Conservation (phyloP, 2,888 invertebrate species). For the Pseudanteris insignis region DNA sequence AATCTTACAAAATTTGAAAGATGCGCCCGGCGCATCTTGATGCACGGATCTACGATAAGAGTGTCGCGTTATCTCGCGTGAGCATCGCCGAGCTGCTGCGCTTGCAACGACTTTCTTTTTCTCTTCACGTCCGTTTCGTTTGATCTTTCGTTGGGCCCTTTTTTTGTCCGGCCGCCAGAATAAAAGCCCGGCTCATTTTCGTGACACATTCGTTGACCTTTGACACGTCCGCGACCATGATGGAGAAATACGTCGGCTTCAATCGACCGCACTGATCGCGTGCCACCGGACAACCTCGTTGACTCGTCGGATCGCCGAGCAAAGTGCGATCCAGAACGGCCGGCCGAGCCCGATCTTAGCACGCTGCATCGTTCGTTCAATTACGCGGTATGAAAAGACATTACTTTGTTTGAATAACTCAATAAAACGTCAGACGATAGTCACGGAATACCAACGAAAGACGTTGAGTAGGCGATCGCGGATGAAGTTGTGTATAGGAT, state of each 20-base stretch:
- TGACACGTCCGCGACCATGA: slow-evolving; percentile 3
- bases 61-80: too few species aligned
- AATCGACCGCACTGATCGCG: slow-evolving; percentile 11
- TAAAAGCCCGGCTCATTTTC: slow-evolving; percentile 18
- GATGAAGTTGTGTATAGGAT: too few species aligned
- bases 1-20: too few species aligned
- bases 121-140: background rate
- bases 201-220: slow-evolving; percentile 11
- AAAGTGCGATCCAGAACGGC: slow-evolving; percentile 5
- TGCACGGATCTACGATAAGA: too few species aligned
- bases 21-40: too few species aligned
- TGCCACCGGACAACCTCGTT: slow-evolving; percentile 7
- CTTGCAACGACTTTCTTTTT: slow-evolving; percentile 6
- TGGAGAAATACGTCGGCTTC: background rate
- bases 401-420: slow-evolving; percentile 25
- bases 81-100: too few species aligned
- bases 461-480: too few species aligned
- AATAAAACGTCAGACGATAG: slow-evolving; percentile 8
- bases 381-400: slow-evolving; percentile 11
- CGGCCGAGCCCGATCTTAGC: background rate
- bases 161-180: background rate
- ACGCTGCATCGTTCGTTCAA: slow-evolving; percentile 15
- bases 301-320: slow-evolving; percentile 4
- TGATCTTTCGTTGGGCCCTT: background rate
- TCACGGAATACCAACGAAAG: too few species aligned